Evolutionary conservation across 2,888 invertebrate species (phyloP), one percentile per base, ranked within the genome.

Genomic region (Synanthedon vespiformis): DNA sequence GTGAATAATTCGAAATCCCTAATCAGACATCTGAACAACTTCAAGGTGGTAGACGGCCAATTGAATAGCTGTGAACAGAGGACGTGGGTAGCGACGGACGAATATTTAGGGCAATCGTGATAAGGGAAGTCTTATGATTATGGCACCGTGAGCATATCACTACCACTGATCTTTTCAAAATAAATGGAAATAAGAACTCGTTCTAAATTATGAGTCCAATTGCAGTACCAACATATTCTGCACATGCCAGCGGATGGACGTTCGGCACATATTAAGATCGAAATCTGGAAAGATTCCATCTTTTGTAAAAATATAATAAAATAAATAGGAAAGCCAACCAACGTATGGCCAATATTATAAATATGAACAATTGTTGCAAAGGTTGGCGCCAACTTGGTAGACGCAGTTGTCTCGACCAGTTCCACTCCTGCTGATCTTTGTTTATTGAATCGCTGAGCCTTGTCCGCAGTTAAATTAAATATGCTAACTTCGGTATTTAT

Each of bases 361-460:
- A 34, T 34, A 34, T 34, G 34, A 34, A 34, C 6, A 6, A 34
- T 34, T 34, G 34, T 34, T 10, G 34, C 44, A 44, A 44, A 44
- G n/a, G 44, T 44, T 44, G 44, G 44, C 44, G 14, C 44, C 44
- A 44, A 44, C 44, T 6, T n/a, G 14, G 14, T 44, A 14, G 44
- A 13, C 44, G 14, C 13, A 44, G 34, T 44, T 13, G 44, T 44
- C 14, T 44, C 44, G 14, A 44, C 44, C 44, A 44, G 34, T 34
- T 34, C 34, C 34, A 34, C 57, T 51, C 54, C 51, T 53, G 53
- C 51, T 57, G 57, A 57, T 59, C 57, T 61, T 59, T 58, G 63
- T 64, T 62, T 64, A 62, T 63, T 56, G 57, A 57, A 51, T 57
- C 54, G 52, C 59, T 56, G 60, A 57, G 58, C 57, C 58, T 54